phyloP scores from a whole-genome alignment of 2,797 vertebrate species.

The Acridotheres tristis region DNA sequence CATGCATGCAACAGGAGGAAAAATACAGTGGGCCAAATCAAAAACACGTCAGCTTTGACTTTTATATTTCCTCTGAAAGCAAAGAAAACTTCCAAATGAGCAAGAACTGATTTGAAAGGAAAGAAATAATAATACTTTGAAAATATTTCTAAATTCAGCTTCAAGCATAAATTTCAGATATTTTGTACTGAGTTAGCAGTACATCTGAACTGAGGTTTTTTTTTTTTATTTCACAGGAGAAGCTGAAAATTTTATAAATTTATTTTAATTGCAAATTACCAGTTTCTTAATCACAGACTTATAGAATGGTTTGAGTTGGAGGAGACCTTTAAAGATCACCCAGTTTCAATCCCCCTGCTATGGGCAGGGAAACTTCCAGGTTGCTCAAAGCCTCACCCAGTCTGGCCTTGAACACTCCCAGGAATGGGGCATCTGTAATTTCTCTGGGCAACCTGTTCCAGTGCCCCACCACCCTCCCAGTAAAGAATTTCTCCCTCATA shows the following conservation, averaged over 20 bases:
- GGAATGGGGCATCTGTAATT: background rate
- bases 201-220: background rate
- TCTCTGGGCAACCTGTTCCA: background rate
- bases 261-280: background rate
- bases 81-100: background rate
- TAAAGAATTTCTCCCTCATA: background rate
- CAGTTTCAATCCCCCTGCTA: background rate
- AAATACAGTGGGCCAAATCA: background rate
- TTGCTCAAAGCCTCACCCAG: background rate
- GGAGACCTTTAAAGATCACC: background rate
- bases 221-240: background rate
- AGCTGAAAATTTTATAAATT: background rate
- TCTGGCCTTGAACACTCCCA: background rate
- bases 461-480: background rate
- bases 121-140: background rate
- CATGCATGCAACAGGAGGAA: background rate
- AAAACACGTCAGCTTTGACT: background rate
- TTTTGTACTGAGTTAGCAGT: background rate
- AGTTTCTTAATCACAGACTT: background rate
- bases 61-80: background rate
- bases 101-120: background rate
- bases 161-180: background rate
- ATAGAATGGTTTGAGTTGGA: background rate
- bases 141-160: background rate
- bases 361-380: background rate